Evolutionary conservation across 2,797 vertebrate genomes (phyloP).

Genomic region (Sebastes alutus): DNA sequence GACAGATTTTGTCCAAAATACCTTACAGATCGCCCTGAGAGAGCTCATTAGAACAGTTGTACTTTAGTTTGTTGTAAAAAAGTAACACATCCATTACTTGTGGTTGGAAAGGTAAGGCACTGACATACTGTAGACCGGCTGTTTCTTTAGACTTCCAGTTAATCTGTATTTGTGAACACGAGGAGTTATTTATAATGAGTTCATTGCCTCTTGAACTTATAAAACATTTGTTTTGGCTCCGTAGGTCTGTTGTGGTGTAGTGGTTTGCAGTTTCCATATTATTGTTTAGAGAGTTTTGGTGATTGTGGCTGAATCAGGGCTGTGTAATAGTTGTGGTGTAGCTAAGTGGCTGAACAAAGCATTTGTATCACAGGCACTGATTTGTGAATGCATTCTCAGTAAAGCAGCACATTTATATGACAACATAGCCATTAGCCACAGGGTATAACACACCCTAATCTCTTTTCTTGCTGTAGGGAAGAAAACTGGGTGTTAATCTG

Average conservation of each 20-base stretch:
- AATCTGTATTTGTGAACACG: not conserved
- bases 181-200: not conserved
- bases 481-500: not conserved
- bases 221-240: not conserved
- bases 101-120: not conserved
- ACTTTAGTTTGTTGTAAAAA: not conserved
- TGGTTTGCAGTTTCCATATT: conserved; percentile 20
- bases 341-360: not conserved
- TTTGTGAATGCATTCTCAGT: conserved; percentile 1
- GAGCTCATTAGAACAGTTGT: not conserved
- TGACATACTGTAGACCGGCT: too few species aligned
- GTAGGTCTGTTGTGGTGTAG: not conserved
- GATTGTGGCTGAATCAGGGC: conserved; percentile 7
- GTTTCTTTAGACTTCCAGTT: not conserved
- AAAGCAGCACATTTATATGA: conserved; percentile 4
- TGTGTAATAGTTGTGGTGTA: not conserved
- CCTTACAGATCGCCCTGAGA: not conserved
- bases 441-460: not conserved
- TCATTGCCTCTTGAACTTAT: not conserved
- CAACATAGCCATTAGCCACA: not conserved
- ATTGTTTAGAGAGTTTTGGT: conserved; percentile 15
- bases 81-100: not conserved
- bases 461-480: conserved; percentile 1
- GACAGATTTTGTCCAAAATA: not conserved
- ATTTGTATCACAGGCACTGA: not conserved